Percentiles rank a stretch among this genome's conserved stretches.
Evolutionary conservation across 2,113 vertebrate species (phyloP).

Genomic region (Sminthopsis crassicaudata): DNA sequence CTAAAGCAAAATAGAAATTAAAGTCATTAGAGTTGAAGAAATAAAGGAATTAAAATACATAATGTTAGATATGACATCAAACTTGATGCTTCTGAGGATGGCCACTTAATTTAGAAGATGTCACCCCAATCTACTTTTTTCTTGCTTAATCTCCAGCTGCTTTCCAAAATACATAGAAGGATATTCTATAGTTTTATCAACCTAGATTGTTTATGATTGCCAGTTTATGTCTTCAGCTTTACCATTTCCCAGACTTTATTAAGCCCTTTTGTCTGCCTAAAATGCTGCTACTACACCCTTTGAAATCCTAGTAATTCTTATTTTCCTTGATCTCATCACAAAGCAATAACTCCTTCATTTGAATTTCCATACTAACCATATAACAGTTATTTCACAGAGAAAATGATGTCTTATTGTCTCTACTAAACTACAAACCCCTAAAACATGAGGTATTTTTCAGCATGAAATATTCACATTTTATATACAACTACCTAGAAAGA

Average conservation of each 20-base stretch:
- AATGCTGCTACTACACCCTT: neutral
- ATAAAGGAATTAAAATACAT: neutral
- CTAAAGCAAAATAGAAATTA: neutral
- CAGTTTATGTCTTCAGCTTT: neutral
- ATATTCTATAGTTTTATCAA: neutral
- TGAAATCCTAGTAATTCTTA: neutral
- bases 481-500: neutral
- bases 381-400: neutral
- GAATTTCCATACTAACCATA: neutral
- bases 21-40: neutral
- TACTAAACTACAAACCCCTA: neutral
- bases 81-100: neutral
- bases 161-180: neutral
- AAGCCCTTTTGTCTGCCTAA: neutral
- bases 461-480: neutral
- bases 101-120: neutral
- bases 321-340: neutral
- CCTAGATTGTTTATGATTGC: neutral
- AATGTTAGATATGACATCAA: neutral
- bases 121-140: neutral
- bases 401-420: neutral
- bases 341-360: neutral
- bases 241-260: neutral
- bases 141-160: neutral
- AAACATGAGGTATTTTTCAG: neutral